These are phyloP conservation scores for Gadus macrocephalus DNA, from an alignment of 2,113 vertebrate species.

Conservation along the genomic window DNA sequence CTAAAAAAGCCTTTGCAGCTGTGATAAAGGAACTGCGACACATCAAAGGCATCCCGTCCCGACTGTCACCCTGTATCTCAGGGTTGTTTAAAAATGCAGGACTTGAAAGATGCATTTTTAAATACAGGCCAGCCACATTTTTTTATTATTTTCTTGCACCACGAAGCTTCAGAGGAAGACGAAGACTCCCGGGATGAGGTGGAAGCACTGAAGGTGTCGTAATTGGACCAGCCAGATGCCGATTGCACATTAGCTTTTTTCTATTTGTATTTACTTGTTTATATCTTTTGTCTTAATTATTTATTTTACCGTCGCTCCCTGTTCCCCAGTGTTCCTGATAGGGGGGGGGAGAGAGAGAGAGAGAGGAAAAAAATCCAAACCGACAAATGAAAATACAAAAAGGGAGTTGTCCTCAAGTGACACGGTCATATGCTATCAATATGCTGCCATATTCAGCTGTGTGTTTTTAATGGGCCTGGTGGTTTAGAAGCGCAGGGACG, in stretches of 20 bases:
- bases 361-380: background rate
- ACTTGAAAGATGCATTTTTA: slow-evolving; percentile 22
- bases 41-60: slow-evolving; percentile 10
- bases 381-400: background rate
- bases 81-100: slow-evolving; percentile 25
- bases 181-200: slow-evolving; percentile 9
- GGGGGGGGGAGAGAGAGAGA: slow-evolving; percentile 12
- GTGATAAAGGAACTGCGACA: background rate
- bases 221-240: slow-evolving; percentile 15
- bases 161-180: slow-evolving; percentile 18
- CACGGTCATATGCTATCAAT: slow-evolving; percentile 61
- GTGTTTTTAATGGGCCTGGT: slow-evolving; percentile 45
- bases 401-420: slow-evolving; percentile 55
- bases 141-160: background rate
- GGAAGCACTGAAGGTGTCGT: slow-evolving; percentile 26
- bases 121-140: slow-evolving; percentile 22
- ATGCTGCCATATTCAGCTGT: slow-evolving; percentile 53
- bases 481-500: slow-evolving; percentile 51
- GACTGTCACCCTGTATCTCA: slow-evolving; percentile 11
- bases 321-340: slow-evolving; percentile 34
- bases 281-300: background rate
- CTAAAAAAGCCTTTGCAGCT: background rate
- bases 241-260: slow-evolving; percentile 27
- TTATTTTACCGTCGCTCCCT: slow-evolving; percentile 19
- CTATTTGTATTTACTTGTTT: too few relatives aligned